A percentile compares a stretch with the other conserved stretches of the same genome.
These are phyloP conservation scores for Leptinotarsa peninsularis DNA, from an alignment of 2,888 invertebrate genomes.

Conservation along the genomic window DNA sequence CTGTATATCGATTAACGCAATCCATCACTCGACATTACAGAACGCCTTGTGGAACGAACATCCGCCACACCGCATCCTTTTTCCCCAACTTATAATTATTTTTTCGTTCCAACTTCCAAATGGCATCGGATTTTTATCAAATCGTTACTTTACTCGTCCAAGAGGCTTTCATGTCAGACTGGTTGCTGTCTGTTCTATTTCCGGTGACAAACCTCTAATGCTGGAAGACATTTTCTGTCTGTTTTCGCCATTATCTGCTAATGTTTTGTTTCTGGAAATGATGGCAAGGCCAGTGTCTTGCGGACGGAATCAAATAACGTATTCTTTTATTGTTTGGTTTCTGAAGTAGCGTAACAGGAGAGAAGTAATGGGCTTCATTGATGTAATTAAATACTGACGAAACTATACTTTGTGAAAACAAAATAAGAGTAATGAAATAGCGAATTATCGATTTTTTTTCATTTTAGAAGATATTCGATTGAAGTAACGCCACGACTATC, in stretches of 20 bases:
- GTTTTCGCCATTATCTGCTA: constrained; percentile 25
- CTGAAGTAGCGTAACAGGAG: not conserved
- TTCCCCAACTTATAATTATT: constrained; percentile 12
- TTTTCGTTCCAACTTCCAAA: constrained; percentile 25
- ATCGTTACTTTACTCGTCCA: constrained; percentile 37
- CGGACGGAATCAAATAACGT: not conserved
- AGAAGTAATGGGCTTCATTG: not conserved
- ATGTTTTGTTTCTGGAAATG: constrained; percentile 24
- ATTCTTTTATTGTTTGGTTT: not conserved
- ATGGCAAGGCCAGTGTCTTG: not conserved
- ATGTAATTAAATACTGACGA: too few relatives aligned
- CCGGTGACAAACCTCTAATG: constrained; percentile 36
- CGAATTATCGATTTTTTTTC: too few relatives aligned
- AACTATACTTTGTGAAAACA: too few relatives aligned
- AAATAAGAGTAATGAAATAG: too few relatives aligned
- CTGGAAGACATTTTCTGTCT: constrained; percentile 25
- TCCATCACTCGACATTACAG: not conserved
- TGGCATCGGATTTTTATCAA: constrained; percentile 37
- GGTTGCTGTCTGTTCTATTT: constrained; percentile 37
- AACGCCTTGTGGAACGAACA: not conserved
- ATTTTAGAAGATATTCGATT: too few relatives aligned
- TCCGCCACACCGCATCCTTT: constrained; percentile 8
- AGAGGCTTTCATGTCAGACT: constrained; percentile 36
- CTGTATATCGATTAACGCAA: not conserved
- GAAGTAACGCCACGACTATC: too few relatives aligned